Evolutionary conservation across 2,113 vertebrate species (phyloP), one percentile per base, ranked within the genome.

Genomic region (Heliornis fulica): DNA sequence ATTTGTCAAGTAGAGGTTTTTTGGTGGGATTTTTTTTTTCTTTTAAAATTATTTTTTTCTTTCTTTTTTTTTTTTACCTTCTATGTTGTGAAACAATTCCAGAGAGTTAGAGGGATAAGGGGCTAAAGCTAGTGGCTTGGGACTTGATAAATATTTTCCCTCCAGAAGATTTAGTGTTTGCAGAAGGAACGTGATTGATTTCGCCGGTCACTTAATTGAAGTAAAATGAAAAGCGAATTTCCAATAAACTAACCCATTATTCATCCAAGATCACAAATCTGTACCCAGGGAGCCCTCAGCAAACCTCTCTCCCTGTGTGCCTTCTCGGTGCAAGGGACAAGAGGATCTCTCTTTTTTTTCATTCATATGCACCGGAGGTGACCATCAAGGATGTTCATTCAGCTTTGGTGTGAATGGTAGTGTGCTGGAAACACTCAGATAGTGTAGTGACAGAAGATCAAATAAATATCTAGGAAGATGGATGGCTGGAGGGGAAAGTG

Each of bases 141-240:
- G 96, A 85, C 94, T 97, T 97, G 96, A 97, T 96, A 97, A 97
- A 97, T 98, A 97, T 97, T 98, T 98, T 89, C 89, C 93, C 95
- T 97, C 90, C 54, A 93, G 95, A 98, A 98, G 98, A 98, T 98
- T 91, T 97, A 98, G 91, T 92, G 91, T 96, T 97, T 70, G 93
- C 95, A 97, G 96, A 90, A 97, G 95, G 96, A 96, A 64, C 28
- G 76, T 98, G 98, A 98, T 97, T 95, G 97, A 98, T 98, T 98
- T 96, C 15, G 3, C 90, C 13, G 89, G 97, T 97, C 97, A 92
- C 96, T 98, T 98, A 98, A 98, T 97, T 98, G 98, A 98, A 97
- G 97, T 48, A 97, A 97, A 98, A 98, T 97, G 97, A 97, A 98
- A 97, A 98, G 96, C 46, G 96, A 97, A 96, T 98, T 97, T 98